phyloP scores from a whole-genome alignment of 2,888 invertebrate species.

The Pyrrhia umbra region DNA sequence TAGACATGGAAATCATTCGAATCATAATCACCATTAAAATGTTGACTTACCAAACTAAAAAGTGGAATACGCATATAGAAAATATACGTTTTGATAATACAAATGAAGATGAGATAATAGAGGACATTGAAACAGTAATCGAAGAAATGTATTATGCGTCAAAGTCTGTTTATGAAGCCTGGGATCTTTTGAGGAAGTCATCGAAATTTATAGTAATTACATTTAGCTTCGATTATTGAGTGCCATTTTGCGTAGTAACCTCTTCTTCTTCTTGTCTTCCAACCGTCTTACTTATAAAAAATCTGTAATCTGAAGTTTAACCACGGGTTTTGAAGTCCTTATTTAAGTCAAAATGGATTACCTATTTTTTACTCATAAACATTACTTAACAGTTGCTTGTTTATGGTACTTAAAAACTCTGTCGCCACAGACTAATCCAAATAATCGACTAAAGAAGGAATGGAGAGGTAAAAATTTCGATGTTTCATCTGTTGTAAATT shows the following conservation, averaged over 20 bases:
- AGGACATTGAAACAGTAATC: conserved; percentile 14
- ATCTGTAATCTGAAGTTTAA: too few relatives aligned
- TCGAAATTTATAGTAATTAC: conserved; percentile 32
- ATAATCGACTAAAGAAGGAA: too few relatives aligned
- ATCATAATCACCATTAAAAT: conserved; percentile 8
- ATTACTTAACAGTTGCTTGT: too few relatives aligned
- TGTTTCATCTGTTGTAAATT: too few relatives aligned
- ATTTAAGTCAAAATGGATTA: too few relatives aligned
- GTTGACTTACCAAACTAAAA: conserved; percentile 20
- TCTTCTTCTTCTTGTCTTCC: background rate
- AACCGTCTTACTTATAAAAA: too few relatives aligned
- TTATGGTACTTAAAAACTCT: too few relatives aligned
- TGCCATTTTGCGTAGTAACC: background rate
- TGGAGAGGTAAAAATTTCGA: too few relatives aligned
- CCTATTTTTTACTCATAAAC: too few relatives aligned
- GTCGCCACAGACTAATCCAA: too few relatives aligned
- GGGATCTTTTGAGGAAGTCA: conserved; percentile 23
- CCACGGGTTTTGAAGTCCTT: too few relatives aligned
- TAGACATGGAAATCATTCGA: conserved; percentile 36
- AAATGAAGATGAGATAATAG: conserved; percentile 18
- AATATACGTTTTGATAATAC: background rate
- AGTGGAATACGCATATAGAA: conserved; percentile 26
- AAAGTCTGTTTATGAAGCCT: conserved; percentile 26
- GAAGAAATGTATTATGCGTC: conserved; percentile 27
- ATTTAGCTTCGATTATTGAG: background rate